These are phyloP conservation scores for Psittacula cyanocephala DNA, from an alignment of 2,113 vertebrate species.

Conservation along the genomic window DNA sequence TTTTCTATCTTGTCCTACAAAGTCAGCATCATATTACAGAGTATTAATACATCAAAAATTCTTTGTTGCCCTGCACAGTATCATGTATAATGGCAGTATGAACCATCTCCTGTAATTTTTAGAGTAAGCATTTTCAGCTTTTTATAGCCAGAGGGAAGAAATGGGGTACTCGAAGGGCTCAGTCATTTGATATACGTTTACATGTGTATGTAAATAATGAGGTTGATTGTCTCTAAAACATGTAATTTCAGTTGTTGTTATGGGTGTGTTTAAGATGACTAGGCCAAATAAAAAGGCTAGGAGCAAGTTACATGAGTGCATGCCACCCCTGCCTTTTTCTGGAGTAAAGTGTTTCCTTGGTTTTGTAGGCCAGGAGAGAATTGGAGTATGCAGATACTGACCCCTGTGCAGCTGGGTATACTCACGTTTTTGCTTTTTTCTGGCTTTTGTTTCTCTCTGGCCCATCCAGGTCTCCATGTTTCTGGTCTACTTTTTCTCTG, in stretches of 20 bases:
- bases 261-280: background rate
- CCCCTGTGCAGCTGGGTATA: background rate
- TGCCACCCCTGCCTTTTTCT: rapidly evolving
- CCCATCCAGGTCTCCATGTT: background rate
- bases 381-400: background rate
- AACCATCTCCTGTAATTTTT: background rate
- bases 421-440: background rate
- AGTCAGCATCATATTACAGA: background rate
- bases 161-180: background rate
- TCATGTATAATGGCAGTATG: background rate
- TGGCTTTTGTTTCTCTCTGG: background rate
- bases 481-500: background rate
- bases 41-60: background rate
- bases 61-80: background rate
- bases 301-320: rapidly evolving
- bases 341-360: background rate
- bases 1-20: background rate
- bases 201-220: rapidly evolving
- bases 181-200: background rate
- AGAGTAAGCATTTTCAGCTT: background rate
- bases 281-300: background rate
- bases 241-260: background rate
- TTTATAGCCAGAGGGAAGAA: background rate
- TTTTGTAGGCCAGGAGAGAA: background rate
- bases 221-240: background rate